A percentile compares a stretch with the other conserved stretches of the same genome.
phyloP scores from a whole-genome alignment of 2,113 vertebrate genomes.

The Bettongia penicillata region DNA sequence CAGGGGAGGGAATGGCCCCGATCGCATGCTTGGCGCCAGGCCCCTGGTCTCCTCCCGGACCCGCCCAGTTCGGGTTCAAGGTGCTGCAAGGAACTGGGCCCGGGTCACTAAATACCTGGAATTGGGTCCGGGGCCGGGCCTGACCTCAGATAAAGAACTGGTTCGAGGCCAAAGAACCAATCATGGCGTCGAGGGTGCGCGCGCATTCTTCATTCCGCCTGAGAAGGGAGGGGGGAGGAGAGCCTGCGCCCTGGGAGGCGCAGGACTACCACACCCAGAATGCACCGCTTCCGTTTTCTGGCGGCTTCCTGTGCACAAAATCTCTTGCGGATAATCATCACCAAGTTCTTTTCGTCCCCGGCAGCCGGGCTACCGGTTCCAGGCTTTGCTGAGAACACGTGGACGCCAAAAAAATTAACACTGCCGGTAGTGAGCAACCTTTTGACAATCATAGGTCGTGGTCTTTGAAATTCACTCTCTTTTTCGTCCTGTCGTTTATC shows the following conservation, averaged over 20 bases:
- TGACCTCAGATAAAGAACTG: constrained; percentile 2
- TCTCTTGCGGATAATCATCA: neutral
- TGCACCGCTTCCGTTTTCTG: neutral
- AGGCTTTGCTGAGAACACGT: neutral
- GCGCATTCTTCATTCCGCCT: neutral
- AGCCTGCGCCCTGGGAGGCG: neutral
- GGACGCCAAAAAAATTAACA: neutral
- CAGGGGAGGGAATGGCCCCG: neutral
- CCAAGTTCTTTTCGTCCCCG: neutral
- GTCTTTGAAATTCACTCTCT: neutral
- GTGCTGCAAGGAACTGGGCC: neutral
- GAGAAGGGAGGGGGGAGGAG: neutral
- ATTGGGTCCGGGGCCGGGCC: neutral
- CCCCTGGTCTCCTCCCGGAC: neutral
- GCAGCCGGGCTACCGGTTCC: neutral
- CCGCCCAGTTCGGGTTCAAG: neutral
- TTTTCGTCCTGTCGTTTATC: neutral
- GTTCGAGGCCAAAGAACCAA: neutral
- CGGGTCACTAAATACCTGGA: constrained; percentile 1
- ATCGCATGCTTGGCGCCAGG: neutral
- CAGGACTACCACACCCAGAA: neutral
- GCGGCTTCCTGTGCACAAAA: neutral
- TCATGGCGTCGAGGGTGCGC: neutral
- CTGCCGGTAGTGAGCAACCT: neutral
- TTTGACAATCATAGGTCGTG: neutral